Conservation (phyloP, 1,140 invertebrate genomes). For the Bombus ignitus region DNA sequence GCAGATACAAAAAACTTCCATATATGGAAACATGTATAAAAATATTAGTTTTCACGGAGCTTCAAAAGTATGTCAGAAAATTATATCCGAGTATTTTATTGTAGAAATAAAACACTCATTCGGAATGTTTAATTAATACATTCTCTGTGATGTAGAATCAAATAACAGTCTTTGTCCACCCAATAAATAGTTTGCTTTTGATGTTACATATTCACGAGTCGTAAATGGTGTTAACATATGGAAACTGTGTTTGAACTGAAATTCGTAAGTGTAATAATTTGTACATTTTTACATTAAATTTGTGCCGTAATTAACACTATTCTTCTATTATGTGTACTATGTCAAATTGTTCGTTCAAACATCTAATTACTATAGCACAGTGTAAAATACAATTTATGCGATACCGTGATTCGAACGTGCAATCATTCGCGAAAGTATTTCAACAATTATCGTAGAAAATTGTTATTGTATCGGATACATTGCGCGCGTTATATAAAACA, state of each 20-base stretch:
- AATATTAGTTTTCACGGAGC: neutral
- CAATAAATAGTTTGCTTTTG: neutral
- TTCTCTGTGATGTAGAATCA: neutral
- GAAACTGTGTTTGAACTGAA: neutral
- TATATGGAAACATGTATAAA: neutral
- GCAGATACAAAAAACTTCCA: neutral
- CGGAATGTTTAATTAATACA: neutral
- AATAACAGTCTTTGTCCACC: neutral
- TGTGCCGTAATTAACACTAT: neutral
- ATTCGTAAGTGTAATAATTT: neutral
- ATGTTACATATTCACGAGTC: neutral
- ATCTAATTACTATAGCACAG: neutral
- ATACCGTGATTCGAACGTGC: neutral
- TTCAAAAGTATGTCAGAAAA: neutral
- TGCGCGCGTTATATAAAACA: neutral
- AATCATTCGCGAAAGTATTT: neutral
- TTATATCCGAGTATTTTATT: neutral
- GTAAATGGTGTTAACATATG: neutral
- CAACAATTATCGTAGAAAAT: neutral
- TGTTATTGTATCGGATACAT: neutral
- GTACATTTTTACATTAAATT: neutral
- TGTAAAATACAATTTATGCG: neutral
- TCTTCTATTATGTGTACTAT: neutral
- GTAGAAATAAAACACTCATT: neutral
- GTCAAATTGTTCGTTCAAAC: neutral